phyloP scores from a whole-genome alignment of 2,888 invertebrate species.

The Lucinisca nassula region DNA sequence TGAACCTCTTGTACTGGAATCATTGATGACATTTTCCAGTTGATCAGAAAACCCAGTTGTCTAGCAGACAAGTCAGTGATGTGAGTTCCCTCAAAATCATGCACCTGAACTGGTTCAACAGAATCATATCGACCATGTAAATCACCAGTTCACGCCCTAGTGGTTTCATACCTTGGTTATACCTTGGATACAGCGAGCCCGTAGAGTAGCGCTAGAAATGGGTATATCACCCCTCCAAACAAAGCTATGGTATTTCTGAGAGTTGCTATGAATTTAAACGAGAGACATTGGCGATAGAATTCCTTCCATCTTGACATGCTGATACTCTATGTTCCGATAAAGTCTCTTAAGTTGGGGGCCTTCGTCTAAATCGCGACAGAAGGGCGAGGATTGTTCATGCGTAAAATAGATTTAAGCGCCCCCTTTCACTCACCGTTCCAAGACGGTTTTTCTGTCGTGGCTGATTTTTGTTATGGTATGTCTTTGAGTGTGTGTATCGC shows the following conservation, averaged over 20 bases:
- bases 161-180: conserved; percentile 33
- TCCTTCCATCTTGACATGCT: background rate
- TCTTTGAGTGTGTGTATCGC: no score
- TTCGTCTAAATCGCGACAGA: no score
- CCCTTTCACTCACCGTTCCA: no score
- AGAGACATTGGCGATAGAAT: background rate
- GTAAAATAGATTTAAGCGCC: no score
- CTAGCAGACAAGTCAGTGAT: background rate
- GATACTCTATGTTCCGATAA: background rate
- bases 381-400: no score
- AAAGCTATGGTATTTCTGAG: background rate
- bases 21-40: conserved; percentile 11
- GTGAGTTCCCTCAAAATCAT: background rate
- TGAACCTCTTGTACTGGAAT: conserved; percentile 11
- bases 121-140: conserved; percentile 36
- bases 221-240: background rate
- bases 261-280: no score
- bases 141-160: conserved; percentile 18
- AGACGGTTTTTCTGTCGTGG: no score
- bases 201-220: background rate
- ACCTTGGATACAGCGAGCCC: conserved; percentile 19
- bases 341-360: no score
- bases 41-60: conserved; percentile 21
- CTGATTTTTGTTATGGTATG: no score
- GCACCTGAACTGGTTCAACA: conserved; percentile 10